Evolutionary conservation across 2,888 invertebrate species (phyloP).

Genomic region (Sminthurides aquaticus): DNA sequence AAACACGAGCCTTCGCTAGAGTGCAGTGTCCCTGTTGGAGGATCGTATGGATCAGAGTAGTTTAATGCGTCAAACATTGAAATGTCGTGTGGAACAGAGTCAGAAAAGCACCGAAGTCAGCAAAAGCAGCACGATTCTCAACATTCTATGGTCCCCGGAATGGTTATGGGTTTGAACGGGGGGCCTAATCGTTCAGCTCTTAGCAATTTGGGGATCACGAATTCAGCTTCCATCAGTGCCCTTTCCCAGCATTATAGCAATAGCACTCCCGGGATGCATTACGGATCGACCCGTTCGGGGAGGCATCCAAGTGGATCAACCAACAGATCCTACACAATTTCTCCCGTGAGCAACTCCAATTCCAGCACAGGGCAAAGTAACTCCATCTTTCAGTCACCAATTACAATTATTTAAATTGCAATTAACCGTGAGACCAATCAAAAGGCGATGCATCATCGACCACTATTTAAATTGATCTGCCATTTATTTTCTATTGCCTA

Average conservation of each 20-base stretch:
- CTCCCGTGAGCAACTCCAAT: constrained; percentile 19
- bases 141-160: constrained; percentile 21
- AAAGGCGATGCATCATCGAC: no score
- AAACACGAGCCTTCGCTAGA: constrained; percentile 40
- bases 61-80: constrained; percentile 18
- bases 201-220: constrained; percentile 1
- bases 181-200: no score
- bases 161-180: constrained; percentile 25
- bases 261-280: constrained; percentile 4
- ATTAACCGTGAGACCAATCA: no score
- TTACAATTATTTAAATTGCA: no score
- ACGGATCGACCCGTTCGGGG: constrained; percentile 17
- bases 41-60: constrained; percentile 14
- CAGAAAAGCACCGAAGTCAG: constrained; percentile 21
- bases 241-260: not conserved
- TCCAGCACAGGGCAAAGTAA: not conserved
- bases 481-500: no score
- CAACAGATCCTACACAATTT: constrained; percentile 30
- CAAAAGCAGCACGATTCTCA: constrained; percentile 22
- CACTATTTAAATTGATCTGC: no score
- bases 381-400: no score
- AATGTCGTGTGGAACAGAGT: constrained; percentile 32
- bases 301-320: constrained; percentile 17
- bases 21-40: constrained; percentile 28
- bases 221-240: not conserved